These are phyloP conservation scores for Upupa epops DNA, from an alignment of 2,113 vertebrate species.

Conservation along the genomic window DNA sequence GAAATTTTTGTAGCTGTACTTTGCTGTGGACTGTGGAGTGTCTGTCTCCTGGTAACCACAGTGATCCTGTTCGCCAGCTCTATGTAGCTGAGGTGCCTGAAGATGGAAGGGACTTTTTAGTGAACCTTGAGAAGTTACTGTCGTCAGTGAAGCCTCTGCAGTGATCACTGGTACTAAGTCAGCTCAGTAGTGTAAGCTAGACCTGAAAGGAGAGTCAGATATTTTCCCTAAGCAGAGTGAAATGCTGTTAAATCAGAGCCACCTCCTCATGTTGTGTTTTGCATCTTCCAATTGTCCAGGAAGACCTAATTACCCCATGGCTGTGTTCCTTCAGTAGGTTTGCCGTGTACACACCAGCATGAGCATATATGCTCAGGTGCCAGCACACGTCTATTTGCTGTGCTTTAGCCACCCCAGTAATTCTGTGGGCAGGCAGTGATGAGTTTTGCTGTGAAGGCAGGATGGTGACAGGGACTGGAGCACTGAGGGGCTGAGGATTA, in stretches of 20 bases:
- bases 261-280: not conserved
- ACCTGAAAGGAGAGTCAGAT: not conserved
- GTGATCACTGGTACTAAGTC: too few relatives aligned
- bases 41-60: not conserved
- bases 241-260: not conserved
- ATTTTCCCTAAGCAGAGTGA: too few relatives aligned
- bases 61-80: not conserved
- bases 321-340: not conserved
- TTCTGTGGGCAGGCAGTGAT: not conserved
- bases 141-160: accelerated
- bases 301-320: not conserved
- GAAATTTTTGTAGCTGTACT: not conserved
- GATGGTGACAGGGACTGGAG: not conserved
- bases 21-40: not conserved
- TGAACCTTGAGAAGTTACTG: not conserved
- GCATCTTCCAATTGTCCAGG: not conserved
- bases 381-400: not conserved
- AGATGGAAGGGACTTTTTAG: not conserved
- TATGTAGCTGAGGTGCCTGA: not conserved
- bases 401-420: not conserved
- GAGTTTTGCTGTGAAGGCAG: not conserved
- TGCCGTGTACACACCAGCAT: too few relatives aligned
- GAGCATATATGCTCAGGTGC: not conserved
- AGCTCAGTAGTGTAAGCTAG: not conserved
- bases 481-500: not conserved